These are phyloP conservation scores for Pyrgilauda ruficollis DNA, from an alignment of 2,113 vertebrate genomes.

Conservation along the genomic window DNA sequence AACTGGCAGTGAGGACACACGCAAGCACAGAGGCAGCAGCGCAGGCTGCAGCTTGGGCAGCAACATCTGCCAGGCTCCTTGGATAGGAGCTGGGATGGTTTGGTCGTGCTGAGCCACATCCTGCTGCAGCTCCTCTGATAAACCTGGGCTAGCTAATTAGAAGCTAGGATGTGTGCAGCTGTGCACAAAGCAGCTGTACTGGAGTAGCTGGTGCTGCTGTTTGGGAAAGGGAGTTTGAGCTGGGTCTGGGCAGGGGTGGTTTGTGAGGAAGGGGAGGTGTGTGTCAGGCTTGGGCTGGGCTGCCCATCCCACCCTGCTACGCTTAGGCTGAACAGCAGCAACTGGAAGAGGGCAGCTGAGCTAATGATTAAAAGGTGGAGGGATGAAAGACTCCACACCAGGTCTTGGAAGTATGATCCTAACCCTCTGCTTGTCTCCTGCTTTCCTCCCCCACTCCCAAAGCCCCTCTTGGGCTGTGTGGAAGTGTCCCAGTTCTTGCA, in stretches of 20 bases:
- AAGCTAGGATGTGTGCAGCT: background rate
- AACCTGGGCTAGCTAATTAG: background rate
- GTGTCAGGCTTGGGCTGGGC: background rate
- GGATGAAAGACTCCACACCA: background rate
- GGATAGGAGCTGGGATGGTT: background rate
- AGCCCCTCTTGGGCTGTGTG: slow-evolving; percentile 13
- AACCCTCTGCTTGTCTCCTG: background rate
- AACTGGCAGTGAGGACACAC: background rate
- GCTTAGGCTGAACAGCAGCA: background rate
- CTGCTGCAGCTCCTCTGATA: slow-evolving; percentile 34
- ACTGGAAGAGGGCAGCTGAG: background rate
- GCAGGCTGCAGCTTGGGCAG: background rate
- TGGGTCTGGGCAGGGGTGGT: fast-evolving
- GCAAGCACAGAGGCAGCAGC: background rate
- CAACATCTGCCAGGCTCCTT: background rate
- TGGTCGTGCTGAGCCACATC: background rate
- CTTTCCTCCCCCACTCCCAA: slow-evolving; percentile 23
- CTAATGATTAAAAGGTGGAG: background rate
- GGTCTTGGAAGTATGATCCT: background rate
- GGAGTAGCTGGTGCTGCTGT: background rate
- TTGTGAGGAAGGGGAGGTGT: background rate
- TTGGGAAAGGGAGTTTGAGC: background rate
- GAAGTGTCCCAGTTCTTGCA: slow-evolving; percentile 66
- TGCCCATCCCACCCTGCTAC: background rate
- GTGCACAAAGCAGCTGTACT: background rate